Base-by-base conservation (phyloP, 2,113 vertebrate species). In the Taxidea taxus region DNA sequence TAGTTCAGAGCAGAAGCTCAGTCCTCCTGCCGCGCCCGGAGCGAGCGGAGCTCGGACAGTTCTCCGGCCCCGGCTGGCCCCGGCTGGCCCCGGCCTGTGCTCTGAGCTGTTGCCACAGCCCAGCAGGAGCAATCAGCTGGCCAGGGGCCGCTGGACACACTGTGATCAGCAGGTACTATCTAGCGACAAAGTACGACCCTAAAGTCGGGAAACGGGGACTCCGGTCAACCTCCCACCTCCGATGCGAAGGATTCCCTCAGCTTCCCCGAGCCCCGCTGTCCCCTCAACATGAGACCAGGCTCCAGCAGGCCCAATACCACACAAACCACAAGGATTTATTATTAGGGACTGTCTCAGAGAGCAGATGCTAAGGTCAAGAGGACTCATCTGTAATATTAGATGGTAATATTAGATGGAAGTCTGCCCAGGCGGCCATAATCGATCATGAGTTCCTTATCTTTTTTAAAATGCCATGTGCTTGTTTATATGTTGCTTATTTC, bases 1-100 rank as follows among this genome's bases (percentile, higher is more conserved):
- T 6, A 47, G 10, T 4, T 4, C 16, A 2, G 2, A 25, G 39
- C 37, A 10, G 87, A 31, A 47, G 5, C 56, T n/a, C 7, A 0
- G 0, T 12, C 34, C 58, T 62, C 12, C 3, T 1, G 39, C 44
- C 16, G 0, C 39, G 13, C 81, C 3, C 1, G 3, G 42, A 29
- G 72, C 72, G 42, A 29, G 13, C 14, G 39, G 42, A 8, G 6
- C 72, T 27, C 80, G 6, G 15, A 60, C 72, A 0, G 3, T 11
- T 16, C 56, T 31, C 11, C 0, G n/a, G n/a, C n/a, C n/a, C n/a
- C n/a, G n/a, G n/a, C n/a, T 4, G 56, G 14, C 51, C 11, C 2
- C 31, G 29, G 60, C 68, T 25, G 3, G 29, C 37, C 39, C 47
- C 4, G 6, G 34, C 25, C 29, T 14, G 3, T 10, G 4, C 64